A percentile compares a stretch with the other conserved stretches of the same genome.
These are phyloP conservation scores for Nomada ferruginata DNA, from an alignment of 2,888 invertebrate genomes.

Conservation along the genomic window DNA sequence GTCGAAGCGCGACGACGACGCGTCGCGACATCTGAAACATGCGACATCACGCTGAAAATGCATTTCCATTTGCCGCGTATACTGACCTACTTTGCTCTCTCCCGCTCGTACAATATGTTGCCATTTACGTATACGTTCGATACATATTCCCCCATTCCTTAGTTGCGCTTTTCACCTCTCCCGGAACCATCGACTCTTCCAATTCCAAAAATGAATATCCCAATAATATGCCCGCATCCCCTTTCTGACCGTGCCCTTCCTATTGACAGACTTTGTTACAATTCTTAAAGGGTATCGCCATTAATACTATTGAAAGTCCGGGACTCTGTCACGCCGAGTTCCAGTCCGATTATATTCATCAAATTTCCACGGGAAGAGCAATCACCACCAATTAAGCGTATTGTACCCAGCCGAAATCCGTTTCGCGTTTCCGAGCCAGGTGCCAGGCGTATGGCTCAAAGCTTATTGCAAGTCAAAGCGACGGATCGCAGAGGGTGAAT, in stretches of 20 bases:
- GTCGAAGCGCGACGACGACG: constrained; percentile 28
- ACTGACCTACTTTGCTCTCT: constrained; percentile 46
- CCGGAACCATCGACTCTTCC: background rate
- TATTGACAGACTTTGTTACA: background rate
- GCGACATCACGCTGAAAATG: constrained; percentile 46
- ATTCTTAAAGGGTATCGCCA: background rate
- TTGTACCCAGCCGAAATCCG: constrained; percentile 11
- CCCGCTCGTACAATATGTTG: constrained; percentile 41
- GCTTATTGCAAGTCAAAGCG: constrained; percentile 30
- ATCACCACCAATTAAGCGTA: constrained; percentile 16
- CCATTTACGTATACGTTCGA: constrained; percentile 47
- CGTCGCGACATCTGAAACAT: constrained; percentile 6
- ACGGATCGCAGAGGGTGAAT: background rate
- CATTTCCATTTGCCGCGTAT: constrained; percentile 42
- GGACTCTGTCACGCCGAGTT: background rate
- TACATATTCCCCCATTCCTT: constrained; percentile 24
- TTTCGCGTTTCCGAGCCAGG: background rate
- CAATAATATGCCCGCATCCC: too few species aligned
- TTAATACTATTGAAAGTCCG: background rate
- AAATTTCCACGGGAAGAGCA: background rate
- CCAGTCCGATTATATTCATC: background rate
- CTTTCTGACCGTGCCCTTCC: too few species aligned
- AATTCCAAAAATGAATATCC: background rate
- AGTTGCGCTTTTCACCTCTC: constrained; percentile 2
- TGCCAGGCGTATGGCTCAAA: constrained; percentile 6